These are phyloP conservation scores for Galleria mellonella DNA, from an alignment of 1,140 invertebrate species.

Conservation along the genomic window DNA sequence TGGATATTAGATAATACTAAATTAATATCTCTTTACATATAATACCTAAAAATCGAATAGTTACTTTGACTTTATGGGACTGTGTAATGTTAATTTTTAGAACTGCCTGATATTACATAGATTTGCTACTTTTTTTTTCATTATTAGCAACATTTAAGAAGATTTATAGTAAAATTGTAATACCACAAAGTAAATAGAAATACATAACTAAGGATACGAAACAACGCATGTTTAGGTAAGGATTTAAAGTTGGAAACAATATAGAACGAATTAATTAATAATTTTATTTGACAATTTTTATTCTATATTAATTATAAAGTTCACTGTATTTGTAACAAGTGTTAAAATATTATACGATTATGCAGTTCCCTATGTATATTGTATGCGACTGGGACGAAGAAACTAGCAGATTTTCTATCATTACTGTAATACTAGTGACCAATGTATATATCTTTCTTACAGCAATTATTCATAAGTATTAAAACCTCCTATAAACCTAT, in stretches of 20 bases:
- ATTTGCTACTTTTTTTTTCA: not conserved
- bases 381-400: not conserved
- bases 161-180: constrained; percentile 1
- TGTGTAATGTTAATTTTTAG: constrained; percentile 13
- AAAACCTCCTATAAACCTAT: no score
- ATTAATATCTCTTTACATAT: no score
- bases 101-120: constrained; percentile 13
- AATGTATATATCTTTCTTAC: no score
- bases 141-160: not conserved
- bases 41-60: no score
- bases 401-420: not conserved
- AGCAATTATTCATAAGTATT: no score
- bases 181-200: not conserved
- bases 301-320: constrained; percentile 11
- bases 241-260: not conserved
- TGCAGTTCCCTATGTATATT: constrained; percentile 2
- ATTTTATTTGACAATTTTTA: not conserved
- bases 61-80: constrained; percentile 1
- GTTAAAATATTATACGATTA: constrained; percentile 10
- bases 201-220: not conserved
- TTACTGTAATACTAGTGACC: no score
- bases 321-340: not conserved
- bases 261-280: not conserved
- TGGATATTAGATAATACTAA: no score
- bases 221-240: constrained; percentile 3